A percentile compares a stretch with the other conserved stretches of the same genome.
phyloP scores from a whole-genome alignment of 1,140 invertebrate genomes.

The Laodelphax striatellus region DNA sequence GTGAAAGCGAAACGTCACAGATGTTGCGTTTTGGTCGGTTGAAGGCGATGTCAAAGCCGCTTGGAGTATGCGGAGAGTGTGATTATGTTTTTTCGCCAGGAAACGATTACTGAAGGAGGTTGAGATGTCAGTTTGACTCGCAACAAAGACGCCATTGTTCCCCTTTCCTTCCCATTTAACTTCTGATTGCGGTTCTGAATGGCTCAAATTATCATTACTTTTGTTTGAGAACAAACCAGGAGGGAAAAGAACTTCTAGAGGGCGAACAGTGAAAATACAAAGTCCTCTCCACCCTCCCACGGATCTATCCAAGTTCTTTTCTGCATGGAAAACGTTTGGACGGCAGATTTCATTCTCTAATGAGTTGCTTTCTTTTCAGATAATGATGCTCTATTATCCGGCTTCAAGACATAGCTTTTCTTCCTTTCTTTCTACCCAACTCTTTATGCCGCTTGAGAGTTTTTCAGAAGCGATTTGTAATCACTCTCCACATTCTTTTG shows the following conservation, averaged over 20 bases:
- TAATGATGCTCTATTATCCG: conserved; percentile 10
- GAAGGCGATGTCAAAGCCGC: background rate
- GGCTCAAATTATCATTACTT: conserved; percentile 17
- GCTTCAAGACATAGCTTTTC: background rate
- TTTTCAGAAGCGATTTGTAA: too few species aligned
- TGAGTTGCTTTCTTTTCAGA: conserved; percentile 17
- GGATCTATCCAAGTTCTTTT: background rate
- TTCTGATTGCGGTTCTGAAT: conserved; percentile 14
- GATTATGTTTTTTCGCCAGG: conserved; percentile 4
- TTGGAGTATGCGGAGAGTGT: background rate
- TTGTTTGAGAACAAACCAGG: conserved; percentile 6
- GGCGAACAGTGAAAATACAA: conserved; percentile 9
- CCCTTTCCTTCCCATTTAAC: conserved; percentile 17
- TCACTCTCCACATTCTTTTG: too few species aligned
- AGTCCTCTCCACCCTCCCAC: background rate
- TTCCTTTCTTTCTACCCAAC: background rate
- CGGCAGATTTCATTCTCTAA: conserved; percentile 15
- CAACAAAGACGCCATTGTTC: conserved; percentile 7
- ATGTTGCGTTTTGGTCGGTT: too few species aligned
- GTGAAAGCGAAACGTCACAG: too few species aligned
- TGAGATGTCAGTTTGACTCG: background rate
- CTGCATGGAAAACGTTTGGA: conserved; percentile 15
- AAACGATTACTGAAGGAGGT: conserved; percentile 3
- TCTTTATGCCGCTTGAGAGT: too few species aligned
- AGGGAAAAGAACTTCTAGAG: conserved; percentile 10